Conservation (phyloP, 2,888 invertebrate genomes). For the Thymelicus sylvestris region DNA sequence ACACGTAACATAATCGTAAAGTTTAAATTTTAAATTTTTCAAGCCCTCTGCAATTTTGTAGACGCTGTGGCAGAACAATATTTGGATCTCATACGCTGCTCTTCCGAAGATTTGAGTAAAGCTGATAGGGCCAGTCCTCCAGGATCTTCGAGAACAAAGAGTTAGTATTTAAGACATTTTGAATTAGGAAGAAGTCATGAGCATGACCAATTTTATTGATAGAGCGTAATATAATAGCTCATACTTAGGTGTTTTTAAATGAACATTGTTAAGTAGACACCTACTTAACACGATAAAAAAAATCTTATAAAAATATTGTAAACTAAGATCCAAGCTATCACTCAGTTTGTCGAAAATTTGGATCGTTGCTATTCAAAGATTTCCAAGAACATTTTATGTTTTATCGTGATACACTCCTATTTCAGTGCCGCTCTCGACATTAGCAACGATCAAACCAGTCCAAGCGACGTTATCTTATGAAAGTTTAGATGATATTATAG, state of each 20-base stretch:
- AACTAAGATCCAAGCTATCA: background rate
- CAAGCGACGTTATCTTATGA: conserved; percentile 52
- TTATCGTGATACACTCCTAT: background rate
- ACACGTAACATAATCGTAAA: no score
- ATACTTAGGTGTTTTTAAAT: no score
- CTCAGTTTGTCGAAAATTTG: no score
- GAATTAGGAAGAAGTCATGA: no score
- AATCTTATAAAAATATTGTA: no score
- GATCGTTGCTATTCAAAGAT: no score
- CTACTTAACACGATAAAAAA: no score
- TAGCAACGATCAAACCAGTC: conserved; percentile 44
- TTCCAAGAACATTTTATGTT: no score
- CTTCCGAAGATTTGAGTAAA: conserved; percentile 54
- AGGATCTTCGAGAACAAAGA: background rate
- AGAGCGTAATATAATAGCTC: no score
- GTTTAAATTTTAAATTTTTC: background rate
- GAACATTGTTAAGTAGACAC: no score
- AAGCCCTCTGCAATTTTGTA: conserved; percentile 22
- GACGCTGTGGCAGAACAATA: conserved; percentile 56
- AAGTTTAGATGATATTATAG: conserved; percentile 51
- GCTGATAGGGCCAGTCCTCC: conserved; percentile 42
- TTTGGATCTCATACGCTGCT: conserved; percentile 52
- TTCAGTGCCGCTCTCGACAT: conserved; percentile 43
- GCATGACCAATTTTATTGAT: no score
- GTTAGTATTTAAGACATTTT: conserved; percentile 44